phyloP scores from a whole-genome alignment of 2,888 invertebrate species.

The Trachelus tabidus region DNA sequence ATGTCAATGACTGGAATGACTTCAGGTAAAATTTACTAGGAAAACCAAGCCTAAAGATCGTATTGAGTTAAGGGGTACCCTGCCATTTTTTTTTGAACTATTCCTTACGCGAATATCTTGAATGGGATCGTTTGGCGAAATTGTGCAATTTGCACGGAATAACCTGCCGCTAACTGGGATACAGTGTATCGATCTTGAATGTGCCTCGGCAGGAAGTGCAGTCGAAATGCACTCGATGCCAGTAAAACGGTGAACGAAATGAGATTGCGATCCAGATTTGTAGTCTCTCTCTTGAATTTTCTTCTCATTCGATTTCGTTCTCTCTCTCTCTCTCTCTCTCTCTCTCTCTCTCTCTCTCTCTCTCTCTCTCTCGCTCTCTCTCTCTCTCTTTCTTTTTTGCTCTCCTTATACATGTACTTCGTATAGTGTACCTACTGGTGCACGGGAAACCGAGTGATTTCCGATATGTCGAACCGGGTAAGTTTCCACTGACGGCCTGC shows the following conservation, averaged over 20 bases:
- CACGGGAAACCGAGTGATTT: not conserved
- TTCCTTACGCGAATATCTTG: not conserved
- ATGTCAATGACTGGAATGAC: constrained; percentile 64
- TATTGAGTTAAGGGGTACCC: not conserved
- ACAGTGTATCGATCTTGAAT: constrained; percentile 20
- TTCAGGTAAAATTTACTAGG: constrained; percentile 37
- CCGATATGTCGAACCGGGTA: not conserved
- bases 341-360: not conserved
- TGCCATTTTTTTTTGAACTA: not conserved
- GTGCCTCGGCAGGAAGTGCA: constrained; percentile 13
- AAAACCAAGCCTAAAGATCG: not conserved
- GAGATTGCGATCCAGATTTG: constrained; percentile 29
- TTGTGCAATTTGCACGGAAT: constrained; percentile 24
- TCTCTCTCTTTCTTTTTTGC: not conserved
- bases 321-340: not conserved
- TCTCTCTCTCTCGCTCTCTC: not conserved
- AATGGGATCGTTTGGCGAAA: not conserved
- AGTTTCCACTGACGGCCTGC: not conserved
- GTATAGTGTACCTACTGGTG: not conserved
- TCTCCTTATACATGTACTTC: not conserved
- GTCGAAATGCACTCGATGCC: constrained; percentile 6
- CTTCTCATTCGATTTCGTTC: not conserved
- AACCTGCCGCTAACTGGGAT: constrained; percentile 24
- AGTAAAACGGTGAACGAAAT: constrained; percentile 22
- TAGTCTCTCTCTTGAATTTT: constrained; percentile 1